Conservation (phyloP, 2,888 invertebrate genomes). For the Tachina lurida region DNA sequence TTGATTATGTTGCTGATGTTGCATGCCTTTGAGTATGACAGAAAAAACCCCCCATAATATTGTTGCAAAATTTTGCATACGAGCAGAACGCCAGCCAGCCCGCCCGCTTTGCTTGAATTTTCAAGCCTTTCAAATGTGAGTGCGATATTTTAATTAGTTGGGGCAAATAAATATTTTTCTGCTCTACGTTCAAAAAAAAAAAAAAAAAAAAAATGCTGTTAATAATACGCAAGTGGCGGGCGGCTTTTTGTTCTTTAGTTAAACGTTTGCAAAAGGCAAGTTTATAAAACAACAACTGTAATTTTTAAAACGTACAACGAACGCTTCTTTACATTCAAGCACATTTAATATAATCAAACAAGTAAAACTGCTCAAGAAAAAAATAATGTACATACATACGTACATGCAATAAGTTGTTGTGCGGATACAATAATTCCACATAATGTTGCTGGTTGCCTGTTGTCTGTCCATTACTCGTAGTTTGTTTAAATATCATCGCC, state of each 20-base stretch:
- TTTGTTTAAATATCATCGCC: slow-evolving; percentile 15
- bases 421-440: slow-evolving; percentile 65
- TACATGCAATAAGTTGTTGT: slow-evolving; percentile 45
- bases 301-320: slow-evolving; percentile 36
- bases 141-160: slow-evolving; percentile 82
- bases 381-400: background rate
- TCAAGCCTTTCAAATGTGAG: slow-evolving; percentile 60
- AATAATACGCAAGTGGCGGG: slow-evolving; percentile 62
- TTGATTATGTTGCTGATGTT: slow-evolving; percentile 43
- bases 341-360: slow-evolving; percentile 59
- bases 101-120: slow-evolving; percentile 39
- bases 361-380: slow-evolving; percentile 1
- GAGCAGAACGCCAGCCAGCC: background rate
- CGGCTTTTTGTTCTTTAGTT: slow-evolving; percentile 66
- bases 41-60: slow-evolving; percentile 61
- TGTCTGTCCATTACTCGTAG: slow-evolving; percentile 17
- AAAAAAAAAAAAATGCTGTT: background rate
- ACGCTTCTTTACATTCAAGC: slow-evolving; percentile 29
- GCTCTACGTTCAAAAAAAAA: background rate
- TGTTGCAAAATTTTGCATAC: slow-evolving; percentile 47
- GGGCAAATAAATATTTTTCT: slow-evolving; percentile 73
- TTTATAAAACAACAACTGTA: slow-evolving; percentile 12
- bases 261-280: slow-evolving; percentile 42
- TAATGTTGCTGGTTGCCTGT: slow-evolving; percentile 25
- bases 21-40: slow-evolving; percentile 36